Conservation (phyloP, 2,797 vertebrate species). For the Oreochromis grahami region DNA sequence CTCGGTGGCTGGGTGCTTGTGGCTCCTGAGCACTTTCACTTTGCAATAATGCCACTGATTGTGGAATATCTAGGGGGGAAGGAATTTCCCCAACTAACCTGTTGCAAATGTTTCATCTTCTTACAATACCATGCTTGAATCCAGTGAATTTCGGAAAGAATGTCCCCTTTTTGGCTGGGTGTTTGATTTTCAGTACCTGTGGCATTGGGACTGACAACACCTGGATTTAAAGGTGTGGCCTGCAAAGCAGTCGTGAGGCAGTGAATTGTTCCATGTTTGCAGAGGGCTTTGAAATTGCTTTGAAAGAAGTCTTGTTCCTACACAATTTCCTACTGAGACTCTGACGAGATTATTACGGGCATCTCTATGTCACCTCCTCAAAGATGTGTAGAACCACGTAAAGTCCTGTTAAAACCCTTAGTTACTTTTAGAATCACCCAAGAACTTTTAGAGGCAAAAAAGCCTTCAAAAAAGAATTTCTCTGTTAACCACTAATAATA, state of each 20-base stretch:
- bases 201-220: neutral
- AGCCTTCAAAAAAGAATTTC: neutral
- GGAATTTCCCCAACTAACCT: neutral
- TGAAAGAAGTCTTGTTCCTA: no score
- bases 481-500: neutral
- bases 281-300: neutral
- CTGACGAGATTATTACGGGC: neutral
- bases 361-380: neutral
- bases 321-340: neutral
- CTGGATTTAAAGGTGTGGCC: neutral
- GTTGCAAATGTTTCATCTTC: neutral
- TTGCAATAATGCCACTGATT: neutral
- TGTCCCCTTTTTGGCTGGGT: neutral
- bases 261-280: neutral
- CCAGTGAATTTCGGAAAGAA: rapidly evolving
- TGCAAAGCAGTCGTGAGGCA: neutral
- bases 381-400: neutral
- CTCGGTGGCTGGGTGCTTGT: neutral
- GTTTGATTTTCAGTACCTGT: neutral
- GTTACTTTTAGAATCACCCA: neutral
- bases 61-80: neutral
- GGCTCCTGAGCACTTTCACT: neutral
- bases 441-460: neutral
- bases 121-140: neutral
- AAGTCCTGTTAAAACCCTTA: neutral